These are phyloP conservation scores for Plestiodon gilberti DNA, from an alignment of 2,113 vertebrate species.

Conservation along the genomic window DNA sequence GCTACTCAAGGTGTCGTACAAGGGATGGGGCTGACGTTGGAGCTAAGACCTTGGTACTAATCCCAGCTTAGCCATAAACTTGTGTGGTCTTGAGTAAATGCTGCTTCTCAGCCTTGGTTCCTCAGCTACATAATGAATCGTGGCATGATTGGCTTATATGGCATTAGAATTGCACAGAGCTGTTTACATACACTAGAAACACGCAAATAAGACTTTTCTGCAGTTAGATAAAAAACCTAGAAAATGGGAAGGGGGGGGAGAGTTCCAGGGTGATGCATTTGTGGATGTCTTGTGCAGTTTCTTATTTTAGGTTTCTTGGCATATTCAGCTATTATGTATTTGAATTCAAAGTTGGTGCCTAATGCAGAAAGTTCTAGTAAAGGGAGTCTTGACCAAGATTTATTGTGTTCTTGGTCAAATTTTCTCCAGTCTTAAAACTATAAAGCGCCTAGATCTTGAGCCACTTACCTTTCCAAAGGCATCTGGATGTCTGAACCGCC, in stretches of 20 bases:
- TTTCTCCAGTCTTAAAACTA: neutral
- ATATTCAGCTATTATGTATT: neutral
- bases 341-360: neutral
- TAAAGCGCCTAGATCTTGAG: neutral
- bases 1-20: neutral
- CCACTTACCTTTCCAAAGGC: slow-evolving; percentile 63
- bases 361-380: neutral
- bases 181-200: neutral
- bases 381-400: neutral
- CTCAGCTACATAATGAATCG: neutral
- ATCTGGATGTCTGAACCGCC: slow-evolving; percentile 42
- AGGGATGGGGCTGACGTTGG: neutral
- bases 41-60: neutral
- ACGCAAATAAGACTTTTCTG: neutral
- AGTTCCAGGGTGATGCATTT: neutral
- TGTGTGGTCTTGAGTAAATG: neutral
- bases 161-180: neutral
- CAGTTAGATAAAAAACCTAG: neutral
- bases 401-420: neutral
- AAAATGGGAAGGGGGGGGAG: neutral
- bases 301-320: neutral
- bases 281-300: neutral
- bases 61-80: neutral
- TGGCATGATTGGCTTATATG: neutral
- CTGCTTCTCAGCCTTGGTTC: neutral